Evolutionary conservation across 2,888 invertebrate species (phyloP), one percentile per base, ranked within the genome.

Genomic region (Tipula lateralis): DNA sequence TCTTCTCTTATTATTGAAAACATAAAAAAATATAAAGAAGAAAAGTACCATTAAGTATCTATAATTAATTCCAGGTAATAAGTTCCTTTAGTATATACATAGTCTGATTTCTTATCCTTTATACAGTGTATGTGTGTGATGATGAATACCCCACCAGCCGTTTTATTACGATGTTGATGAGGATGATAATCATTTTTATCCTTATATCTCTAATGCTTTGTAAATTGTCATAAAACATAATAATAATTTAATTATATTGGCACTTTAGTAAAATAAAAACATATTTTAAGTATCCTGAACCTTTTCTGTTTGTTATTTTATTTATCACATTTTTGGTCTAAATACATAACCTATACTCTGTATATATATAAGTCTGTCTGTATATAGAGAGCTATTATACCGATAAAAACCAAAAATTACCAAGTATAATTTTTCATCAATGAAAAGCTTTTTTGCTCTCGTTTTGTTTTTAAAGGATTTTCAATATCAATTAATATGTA

Each of bases 61-160:
- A 66, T 50, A 66, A 66, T 66, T 66, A 66, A 66, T 66, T 66
- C 66, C 66, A 66, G 66, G 66, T 66, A 66, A 66, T 66, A 66
- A 66, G 66, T 66, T 66, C 24, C 24, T 66, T 24, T 16, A n/a
- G n/a, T n/a, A n/a, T 66, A 9, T 9, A 24, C 24, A 24, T 24
- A 66, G 24, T 66, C 24, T 66, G 13, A 24, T 7, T 24, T 66
- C 2, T 44, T 44, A n/a, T 44, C 44, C 44, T 44, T 3, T n/a
- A 44, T 13, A n/a, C n/a, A 44, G 4, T 0, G 2, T 44, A n/a
- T 44, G 16, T 44, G 36, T 34, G n/a, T n/a, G n/a, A n/a, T n/a
- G n/a, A n/a, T n/a, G n/a, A n/a, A n/a, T n/a, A n/a, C n/a, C n/a
- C n/a, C n/a, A n/a, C n/a, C n/a, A n/a, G n/a, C n/a, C n/a, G n/a